Conservation (phyloP, 2,113 vertebrate species). For the Bombycilla garrulus region DNA sequence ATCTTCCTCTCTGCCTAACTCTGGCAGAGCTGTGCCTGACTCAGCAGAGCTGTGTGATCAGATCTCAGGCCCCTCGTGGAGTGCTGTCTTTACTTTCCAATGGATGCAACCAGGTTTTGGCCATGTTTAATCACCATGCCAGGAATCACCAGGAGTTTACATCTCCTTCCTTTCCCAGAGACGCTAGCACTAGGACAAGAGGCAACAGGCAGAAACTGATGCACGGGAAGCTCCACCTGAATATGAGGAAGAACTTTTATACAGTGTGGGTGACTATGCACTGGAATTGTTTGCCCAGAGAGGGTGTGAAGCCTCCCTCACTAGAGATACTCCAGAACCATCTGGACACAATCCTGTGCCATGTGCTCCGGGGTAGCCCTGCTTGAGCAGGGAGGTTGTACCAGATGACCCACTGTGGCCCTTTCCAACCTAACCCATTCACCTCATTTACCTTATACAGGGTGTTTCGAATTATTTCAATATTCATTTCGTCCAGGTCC, state of each 20-base stretch:
- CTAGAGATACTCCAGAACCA: background rate
- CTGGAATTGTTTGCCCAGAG: background rate
- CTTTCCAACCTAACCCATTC: background rate
- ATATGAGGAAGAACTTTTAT: background rate
- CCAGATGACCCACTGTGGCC: background rate
- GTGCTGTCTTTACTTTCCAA: background rate
- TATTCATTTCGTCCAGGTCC: constrained; percentile 99
- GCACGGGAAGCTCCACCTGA: background rate
- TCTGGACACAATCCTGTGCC: background rate
- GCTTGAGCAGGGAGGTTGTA: background rate
- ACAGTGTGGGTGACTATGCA: background rate
- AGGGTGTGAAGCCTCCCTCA: background rate
- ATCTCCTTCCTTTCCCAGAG: background rate
- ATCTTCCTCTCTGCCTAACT: background rate
- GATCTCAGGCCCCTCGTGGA: background rate
- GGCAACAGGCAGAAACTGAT: background rate
- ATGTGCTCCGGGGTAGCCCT: background rate
- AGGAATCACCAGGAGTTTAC: background rate
- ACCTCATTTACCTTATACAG: constrained; percentile 88
- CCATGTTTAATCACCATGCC: background rate
- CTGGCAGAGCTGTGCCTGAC: background rate
- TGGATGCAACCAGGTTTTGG: background rate
- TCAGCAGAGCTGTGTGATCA: fast-evolving
- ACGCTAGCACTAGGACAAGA: background rate
- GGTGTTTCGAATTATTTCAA: constrained; percentile 97